Conservation (phyloP, 2,113 vertebrate genomes). For the Erinaceus europaeus region DNA sequence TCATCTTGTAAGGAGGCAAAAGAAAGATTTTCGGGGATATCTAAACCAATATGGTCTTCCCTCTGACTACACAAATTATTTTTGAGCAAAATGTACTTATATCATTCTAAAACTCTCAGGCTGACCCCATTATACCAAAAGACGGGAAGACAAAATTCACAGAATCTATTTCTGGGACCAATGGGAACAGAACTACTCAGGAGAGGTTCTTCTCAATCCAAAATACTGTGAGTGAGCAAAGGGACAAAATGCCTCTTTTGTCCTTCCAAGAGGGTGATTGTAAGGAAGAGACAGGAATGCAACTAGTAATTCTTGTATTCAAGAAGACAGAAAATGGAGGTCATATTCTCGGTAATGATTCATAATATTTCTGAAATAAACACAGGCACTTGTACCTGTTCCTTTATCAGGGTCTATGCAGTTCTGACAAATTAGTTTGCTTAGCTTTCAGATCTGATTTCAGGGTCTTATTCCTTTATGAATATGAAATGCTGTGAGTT, state of each 20-base stretch:
- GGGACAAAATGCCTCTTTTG: too few species aligned
- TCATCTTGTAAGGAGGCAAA: background rate
- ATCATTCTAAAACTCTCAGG: background rate
- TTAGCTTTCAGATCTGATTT: background rate
- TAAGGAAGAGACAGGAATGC: background rate
- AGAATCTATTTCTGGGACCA: background rate
- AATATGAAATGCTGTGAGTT: too few species aligned
- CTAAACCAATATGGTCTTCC: background rate
- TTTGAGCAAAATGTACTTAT: background rate
- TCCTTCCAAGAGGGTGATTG: background rate
- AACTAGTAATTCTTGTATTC: background rate
- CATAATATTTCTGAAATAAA: background rate
- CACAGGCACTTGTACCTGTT: background rate
- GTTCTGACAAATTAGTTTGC: too few species aligned
- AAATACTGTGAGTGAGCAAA: background rate
- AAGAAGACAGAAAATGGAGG: background rate
- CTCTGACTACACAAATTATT: background rate
- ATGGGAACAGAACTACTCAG: fast-evolving
- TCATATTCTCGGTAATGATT: fast-evolving
- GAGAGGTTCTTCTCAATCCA: background rate
- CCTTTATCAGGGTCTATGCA: background rate
- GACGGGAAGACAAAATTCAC: background rate
- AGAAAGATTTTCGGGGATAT: background rate
- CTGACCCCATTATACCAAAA: background rate
- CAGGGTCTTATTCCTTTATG: background rate